These are phyloP conservation scores for Ennomos fuscantarius DNA, from an alignment of 2,888 invertebrate genomes.

Conservation along the genomic window DNA sequence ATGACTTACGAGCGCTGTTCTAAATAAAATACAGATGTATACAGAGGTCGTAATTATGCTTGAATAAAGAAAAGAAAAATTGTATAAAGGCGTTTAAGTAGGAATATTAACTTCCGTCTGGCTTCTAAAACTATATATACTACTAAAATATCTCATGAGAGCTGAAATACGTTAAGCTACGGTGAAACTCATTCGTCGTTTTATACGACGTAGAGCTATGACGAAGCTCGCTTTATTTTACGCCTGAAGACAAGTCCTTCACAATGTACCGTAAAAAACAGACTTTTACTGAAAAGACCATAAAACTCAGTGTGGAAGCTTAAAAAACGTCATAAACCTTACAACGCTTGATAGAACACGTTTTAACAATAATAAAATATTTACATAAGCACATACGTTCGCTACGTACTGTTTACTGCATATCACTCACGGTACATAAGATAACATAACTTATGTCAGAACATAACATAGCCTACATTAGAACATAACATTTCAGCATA, in stretches of 20 bases:
- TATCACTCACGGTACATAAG: conserved; percentile 29
- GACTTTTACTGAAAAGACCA: conserved; percentile 4
- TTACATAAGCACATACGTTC: conserved; percentile 20
- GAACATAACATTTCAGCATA: conserved; percentile 26
- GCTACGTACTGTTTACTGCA: conserved; percentile 27
- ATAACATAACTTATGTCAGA: conserved; percentile 3
- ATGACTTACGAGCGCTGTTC: too few species aligned
- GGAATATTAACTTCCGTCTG: too few species aligned
- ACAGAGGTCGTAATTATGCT: too few species aligned
- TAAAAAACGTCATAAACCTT: conserved; percentile 9
- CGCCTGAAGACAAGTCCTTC: conserved; percentile 2
- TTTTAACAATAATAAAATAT: conserved; percentile 37
- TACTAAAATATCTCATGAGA: too few species aligned
- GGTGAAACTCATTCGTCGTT: too few species aligned
- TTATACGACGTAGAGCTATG: background rate
- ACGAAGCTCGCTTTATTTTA: conserved; percentile 1
- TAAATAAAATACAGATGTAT: too few species aligned
- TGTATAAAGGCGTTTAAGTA: too few species aligned
- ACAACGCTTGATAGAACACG: conserved; percentile 35
- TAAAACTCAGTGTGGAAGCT: conserved; percentile 3
- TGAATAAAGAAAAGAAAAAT: too few species aligned
- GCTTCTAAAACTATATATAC: too few species aligned
- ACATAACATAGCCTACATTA: conserved; percentile 12
- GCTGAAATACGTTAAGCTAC: too few species aligned
- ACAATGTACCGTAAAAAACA: conserved; percentile 6